Evolutionary conservation across 2,888 invertebrate genomes (phyloP).

Genomic region (Synanthedon vespiformis): DNA sequence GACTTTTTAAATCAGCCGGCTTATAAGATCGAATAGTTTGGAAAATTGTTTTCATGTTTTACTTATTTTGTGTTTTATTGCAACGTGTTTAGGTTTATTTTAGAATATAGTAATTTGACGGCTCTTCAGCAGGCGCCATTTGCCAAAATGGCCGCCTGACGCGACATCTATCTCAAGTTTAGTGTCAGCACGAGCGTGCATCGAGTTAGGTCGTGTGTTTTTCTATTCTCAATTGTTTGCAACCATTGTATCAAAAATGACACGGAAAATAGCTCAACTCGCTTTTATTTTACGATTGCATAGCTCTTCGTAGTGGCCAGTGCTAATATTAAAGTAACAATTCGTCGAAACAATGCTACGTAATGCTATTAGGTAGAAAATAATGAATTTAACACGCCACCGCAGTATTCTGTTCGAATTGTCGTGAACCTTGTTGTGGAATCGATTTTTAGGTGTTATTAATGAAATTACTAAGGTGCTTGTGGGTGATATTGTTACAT

Average conservation of each 20-base stretch:
- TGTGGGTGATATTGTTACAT: constrained; percentile 51
- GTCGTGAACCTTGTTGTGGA: constrained; percentile 59
- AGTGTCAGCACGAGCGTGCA: constrained; percentile 59
- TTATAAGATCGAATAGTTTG: constrained; percentile 48
- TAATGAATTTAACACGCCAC: constrained; percentile 59
- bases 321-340: constrained; percentile 14
- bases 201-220: constrained; percentile 32
- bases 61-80: constrained; percentile 12
- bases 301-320: constrained; percentile 17
- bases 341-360: constrained; percentile 14
- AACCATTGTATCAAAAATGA: constrained; percentile 56
- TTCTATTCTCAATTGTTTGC: constrained; percentile 41
- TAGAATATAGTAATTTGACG: constrained; percentile 35
- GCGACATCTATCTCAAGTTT: constrained; percentile 61
- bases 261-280: constrained; percentile 33
- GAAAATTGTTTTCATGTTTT: constrained; percentile 10
- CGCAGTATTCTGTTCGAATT: constrained; percentile 59
- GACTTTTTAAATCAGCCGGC: constrained; percentile 36
- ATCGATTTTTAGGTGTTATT: constrained; percentile 70
- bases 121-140: constrained; percentile 50
- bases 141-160: constrained; percentile 55
- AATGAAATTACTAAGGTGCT: constrained; percentile 66
- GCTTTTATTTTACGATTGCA: constrained; percentile 20
- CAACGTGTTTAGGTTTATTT: constrained; percentile 8
- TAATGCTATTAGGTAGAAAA: constrained; percentile 41